Percentiles rank a stretch among this genome's conserved stretches.
Evolutionary conservation across 2,888 invertebrate genomes (phyloP).

Genomic region (Azorinus chamasolen): DNA sequence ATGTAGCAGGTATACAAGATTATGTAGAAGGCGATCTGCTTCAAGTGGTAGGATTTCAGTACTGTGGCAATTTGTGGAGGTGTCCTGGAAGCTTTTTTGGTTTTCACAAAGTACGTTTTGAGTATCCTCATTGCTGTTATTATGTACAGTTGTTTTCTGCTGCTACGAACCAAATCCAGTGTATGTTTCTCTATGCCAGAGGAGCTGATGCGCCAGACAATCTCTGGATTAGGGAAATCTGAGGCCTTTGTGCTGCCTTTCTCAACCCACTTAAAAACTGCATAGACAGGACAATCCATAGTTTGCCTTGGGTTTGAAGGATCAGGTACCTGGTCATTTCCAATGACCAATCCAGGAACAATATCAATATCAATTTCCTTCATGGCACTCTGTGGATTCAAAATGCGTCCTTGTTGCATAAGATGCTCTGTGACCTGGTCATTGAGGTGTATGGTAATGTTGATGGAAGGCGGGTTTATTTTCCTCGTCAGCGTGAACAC

Average conservation of each 20-base stretch:
- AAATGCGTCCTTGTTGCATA: constrained; percentile 16
- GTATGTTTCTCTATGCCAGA: constrained; percentile 67
- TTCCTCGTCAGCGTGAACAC: constrained; percentile 29
- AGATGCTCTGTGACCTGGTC: constrained; percentile 22
- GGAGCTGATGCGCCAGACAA: constrained; percentile 63
- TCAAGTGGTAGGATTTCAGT: constrained; percentile 47
- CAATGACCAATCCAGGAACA: constrained; percentile 60
- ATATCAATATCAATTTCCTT: constrained; percentile 63
- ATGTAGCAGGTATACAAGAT: constrained; percentile 32
- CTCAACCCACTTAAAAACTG: constrained; percentile 66
- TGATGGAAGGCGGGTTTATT: constrained; percentile 53
- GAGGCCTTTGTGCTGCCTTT: constrained; percentile 8
- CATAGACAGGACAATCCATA: constrained; percentile 57
- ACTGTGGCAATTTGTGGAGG: constrained; percentile 40
- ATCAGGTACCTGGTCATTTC: constrained; percentile 40
- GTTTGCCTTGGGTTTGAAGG: constrained; percentile 5
- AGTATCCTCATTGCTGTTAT: constrained; percentile 65
- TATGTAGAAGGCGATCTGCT: constrained; percentile 48
- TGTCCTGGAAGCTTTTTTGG: constrained; percentile 15
- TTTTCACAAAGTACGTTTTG: constrained; percentile 56
- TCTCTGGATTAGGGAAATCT: constrained; percentile 26
- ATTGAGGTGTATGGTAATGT: constrained; percentile 40
- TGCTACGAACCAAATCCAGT: constrained; percentile 50
- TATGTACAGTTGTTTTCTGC: constrained; percentile 45
- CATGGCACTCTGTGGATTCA: constrained; percentile 5